Percentiles rank a stretch among this genome's conserved stretches.
Conservation (phyloP, 2,113 vertebrate species). For the Daubentonia madagascariensis region DNA sequence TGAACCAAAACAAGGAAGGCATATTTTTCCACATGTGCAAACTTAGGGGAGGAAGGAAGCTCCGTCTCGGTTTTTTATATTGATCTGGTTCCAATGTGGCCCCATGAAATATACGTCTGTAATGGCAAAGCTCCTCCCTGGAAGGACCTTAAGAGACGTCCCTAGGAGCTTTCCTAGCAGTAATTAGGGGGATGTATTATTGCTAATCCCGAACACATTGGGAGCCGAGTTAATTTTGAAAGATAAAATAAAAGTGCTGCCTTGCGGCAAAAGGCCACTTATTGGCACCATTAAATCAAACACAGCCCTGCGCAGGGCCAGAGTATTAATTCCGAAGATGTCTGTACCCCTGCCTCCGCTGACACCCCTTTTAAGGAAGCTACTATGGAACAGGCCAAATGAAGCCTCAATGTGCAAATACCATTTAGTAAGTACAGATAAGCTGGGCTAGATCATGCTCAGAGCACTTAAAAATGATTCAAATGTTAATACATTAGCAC, state of each 20-base stretch:
- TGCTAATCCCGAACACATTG: not conserved
- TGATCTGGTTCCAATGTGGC: not conserved
- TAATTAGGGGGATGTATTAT: not conserved
- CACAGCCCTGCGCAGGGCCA: not conserved
- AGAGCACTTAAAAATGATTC: constrained; percentile 39
- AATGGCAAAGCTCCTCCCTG: not conserved
- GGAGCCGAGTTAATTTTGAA: constrained; percentile 22
- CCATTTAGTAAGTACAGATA: constrained; percentile 40
- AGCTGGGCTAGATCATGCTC: constrained; percentile 28
- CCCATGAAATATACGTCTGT: not conserved
- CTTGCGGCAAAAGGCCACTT: constrained; percentile 1
- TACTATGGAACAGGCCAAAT: not conserved
- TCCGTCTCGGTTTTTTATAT: not conserved
- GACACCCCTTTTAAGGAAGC: not conserved
- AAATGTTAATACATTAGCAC: constrained; percentile 57
- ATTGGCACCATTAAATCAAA: not conserved
- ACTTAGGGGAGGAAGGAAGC: not conserved
- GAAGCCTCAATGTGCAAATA: constrained; percentile 21
- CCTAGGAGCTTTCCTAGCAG: not conserved
- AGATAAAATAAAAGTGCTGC: constrained; percentile 35
- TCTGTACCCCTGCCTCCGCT: not conserved
- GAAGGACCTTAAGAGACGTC: not conserved
- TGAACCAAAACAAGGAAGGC: not conserved
- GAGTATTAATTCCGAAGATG: not conserved
- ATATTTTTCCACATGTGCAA: not conserved